Evolutionary conservation across 92 coral and sea anemone species (phyloP), one percentile per base, ranked within the genome.

Genomic region (Porites divaricata): DNA sequence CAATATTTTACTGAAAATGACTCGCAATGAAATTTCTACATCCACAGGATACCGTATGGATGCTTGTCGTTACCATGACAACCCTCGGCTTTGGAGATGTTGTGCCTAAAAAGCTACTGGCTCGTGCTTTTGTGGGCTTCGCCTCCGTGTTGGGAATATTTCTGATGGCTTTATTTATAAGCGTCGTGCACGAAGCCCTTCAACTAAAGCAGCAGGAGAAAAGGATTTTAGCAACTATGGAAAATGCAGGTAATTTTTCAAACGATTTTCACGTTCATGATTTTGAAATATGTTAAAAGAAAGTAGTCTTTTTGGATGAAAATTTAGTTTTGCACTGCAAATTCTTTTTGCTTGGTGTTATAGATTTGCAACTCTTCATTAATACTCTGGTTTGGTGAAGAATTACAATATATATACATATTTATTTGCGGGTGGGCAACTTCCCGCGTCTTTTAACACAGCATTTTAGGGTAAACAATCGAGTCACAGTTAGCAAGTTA

Each of bases 1-100:
- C 0, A 35, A 35, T 35, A 35, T 35, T 35, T 35, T 35, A 35
- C 45, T 35, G 45, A 35, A 0, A 35, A 35, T 35, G 45, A 35
- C 45, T 6, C 45, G 45, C 45, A 35, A 35, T 35, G 45, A 35
- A 35, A 35, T 35, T 23, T 7, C 49, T 68, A 4, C 21, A 19
- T n/a, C 61, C 9, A 1, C n/a, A 96, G 99, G 99, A 96, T 85
- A 89, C 94, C 14, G 89, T 91, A 6, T 96, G 99, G 99, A 96
- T 96, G 99, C 85, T 96, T 49, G 96, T 96, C 8, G 99, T 96
- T 88, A 96, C 98, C 89, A 96, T 96, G 99, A 96, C 99, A 83
- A 96, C 99, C 11, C 90, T 96, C 14, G 99, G 99, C 54, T 96
- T 92, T 79, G 99, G 99, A 41, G 99, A 96, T 89, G 92, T 96